Evolutionary conservation across 2,888 invertebrate genomes (phyloP).

Genomic region (Xanthorhoe spadicearia): DNA sequence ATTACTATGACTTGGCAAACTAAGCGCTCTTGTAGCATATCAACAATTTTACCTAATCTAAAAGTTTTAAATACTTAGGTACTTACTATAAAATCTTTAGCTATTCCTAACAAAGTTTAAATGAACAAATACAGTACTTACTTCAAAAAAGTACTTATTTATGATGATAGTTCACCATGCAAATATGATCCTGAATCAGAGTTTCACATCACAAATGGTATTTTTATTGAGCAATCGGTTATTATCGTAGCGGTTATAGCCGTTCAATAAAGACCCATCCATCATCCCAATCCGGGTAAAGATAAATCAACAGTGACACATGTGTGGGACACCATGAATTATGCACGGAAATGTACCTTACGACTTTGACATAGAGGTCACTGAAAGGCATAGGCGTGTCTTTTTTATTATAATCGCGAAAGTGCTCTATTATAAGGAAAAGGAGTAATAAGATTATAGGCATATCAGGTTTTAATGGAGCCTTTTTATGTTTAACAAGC

Average conservation of each 20-base stretch:
- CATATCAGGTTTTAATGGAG: background rate
- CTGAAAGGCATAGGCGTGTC: background rate
- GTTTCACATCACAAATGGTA: conserved; percentile 23
- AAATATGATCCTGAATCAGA: conserved; percentile 9
- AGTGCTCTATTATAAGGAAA: conserved; percentile 15
- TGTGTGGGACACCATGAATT: conserved; percentile 26
- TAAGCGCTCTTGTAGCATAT: too few relatives aligned
- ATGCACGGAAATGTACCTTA: conserved; percentile 12
- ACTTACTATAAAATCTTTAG: background rate
- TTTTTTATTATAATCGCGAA: conserved; percentile 16
- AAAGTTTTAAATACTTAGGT: too few relatives aligned
- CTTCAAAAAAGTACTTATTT: background rate
- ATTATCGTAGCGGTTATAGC: conserved; percentile 25
- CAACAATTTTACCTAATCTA: too few relatives aligned
- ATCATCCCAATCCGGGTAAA: conserved; percentile 37
- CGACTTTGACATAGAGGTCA: conserved; percentile 16
- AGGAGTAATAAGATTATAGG: background rate
- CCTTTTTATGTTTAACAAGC: background rate
- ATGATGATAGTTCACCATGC: background rate
- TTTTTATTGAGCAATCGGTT: conserved; percentile 28
- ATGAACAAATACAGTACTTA: too few relatives aligned
- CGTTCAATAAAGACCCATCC: conserved; percentile 39
- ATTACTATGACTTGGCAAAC: too few relatives aligned
- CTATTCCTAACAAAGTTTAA: too few relatives aligned
- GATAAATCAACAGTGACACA: conserved; percentile 38